Percentiles rank a stretch among this genome's conserved stretches.
Conservation (phyloP, 2,888 invertebrate genomes). For the Adineta ricciae region DNA sequence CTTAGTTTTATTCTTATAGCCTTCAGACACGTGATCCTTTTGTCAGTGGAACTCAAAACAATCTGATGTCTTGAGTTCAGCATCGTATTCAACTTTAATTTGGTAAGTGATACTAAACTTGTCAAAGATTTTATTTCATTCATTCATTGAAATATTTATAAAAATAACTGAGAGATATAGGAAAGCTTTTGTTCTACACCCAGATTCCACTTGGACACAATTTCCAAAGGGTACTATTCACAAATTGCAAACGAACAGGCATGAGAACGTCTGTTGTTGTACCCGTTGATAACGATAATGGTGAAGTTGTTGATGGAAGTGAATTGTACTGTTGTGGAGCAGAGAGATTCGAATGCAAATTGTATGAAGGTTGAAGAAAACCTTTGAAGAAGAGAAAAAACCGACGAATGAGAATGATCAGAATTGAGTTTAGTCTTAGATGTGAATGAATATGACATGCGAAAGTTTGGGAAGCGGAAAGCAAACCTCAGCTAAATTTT, state of each 20-base stretch:
- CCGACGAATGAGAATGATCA: not conserved
- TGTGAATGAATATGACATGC: not conserved
- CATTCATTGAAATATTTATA: not conserved
- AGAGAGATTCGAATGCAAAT: not conserved
- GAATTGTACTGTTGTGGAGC: too few relatives aligned
- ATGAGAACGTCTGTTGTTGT: not conserved
- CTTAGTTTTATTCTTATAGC: not conserved
- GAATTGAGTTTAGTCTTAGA: not conserved
- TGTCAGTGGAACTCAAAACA: too few relatives aligned
- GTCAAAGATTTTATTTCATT: too few relatives aligned
- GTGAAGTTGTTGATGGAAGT: too few relatives aligned
- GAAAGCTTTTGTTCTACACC: not conserved
- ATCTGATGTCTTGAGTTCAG: too few relatives aligned
- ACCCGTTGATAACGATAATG: too few relatives aligned
- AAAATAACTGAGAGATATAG: too few relatives aligned
- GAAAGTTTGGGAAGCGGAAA: not conserved
- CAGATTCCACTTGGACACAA: constrained; percentile 2
- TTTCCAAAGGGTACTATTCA: constrained; percentile 18
- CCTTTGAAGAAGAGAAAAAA: not conserved
- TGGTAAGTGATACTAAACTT: too few relatives aligned
- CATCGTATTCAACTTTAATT: too few relatives aligned
- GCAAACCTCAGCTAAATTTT: not conserved
- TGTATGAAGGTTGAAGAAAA: not conserved
- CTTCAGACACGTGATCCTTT: too few relatives aligned
- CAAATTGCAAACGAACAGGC: not conserved